These are phyloP conservation scores for Marasmarcha lunaedactyla DNA, from an alignment of 2,888 invertebrate species.

Conservation along the genomic window DNA sequence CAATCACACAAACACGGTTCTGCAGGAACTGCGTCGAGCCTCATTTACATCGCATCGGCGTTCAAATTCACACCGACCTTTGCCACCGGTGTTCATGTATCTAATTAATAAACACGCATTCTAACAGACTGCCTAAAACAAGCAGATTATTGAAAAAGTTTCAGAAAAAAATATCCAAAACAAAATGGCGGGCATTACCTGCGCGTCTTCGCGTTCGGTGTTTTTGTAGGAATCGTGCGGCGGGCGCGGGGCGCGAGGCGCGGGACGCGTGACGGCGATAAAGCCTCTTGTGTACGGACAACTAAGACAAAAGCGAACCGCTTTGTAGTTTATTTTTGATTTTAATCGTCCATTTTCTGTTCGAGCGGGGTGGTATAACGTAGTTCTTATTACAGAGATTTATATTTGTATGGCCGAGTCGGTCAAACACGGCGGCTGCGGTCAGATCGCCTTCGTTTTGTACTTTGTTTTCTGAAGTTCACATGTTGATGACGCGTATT, in stretches of 20 bases:
- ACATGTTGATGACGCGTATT: background rate
- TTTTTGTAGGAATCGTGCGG: constrained; percentile 26
- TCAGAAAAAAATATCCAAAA: constrained; percentile 39
- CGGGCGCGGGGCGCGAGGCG: constrained; percentile 17
- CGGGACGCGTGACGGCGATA: constrained; percentile 36
- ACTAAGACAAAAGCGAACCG: constrained; percentile 57
- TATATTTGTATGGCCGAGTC: constrained; percentile 21
- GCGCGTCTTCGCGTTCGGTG: constrained; percentile 28
- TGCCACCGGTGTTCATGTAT: constrained; percentile 41
- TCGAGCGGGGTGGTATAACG: constrained; percentile 29
- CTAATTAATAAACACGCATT: constrained; percentile 47
- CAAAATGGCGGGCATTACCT: constrained; percentile 57
- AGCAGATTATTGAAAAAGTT: constrained; percentile 59
- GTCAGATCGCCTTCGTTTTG: constrained; percentile 21
- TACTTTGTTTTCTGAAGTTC: constrained; percentile 22
- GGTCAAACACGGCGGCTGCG: constrained; percentile 17
- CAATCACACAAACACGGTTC: too few species aligned
- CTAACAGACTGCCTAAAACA: constrained; percentile 55
- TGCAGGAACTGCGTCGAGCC: too few species aligned
- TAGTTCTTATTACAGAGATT: constrained; percentile 37
- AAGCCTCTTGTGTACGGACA: constrained; percentile 50
- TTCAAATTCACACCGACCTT: constrained; percentile 8
- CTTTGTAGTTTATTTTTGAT: constrained; percentile 55
- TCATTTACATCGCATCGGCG: too few species aligned
- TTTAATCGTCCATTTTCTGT: constrained; percentile 49